Base-by-base conservation (phyloP, 2,888 invertebrate genomes). In the Tachystola acroxantha region DNA sequence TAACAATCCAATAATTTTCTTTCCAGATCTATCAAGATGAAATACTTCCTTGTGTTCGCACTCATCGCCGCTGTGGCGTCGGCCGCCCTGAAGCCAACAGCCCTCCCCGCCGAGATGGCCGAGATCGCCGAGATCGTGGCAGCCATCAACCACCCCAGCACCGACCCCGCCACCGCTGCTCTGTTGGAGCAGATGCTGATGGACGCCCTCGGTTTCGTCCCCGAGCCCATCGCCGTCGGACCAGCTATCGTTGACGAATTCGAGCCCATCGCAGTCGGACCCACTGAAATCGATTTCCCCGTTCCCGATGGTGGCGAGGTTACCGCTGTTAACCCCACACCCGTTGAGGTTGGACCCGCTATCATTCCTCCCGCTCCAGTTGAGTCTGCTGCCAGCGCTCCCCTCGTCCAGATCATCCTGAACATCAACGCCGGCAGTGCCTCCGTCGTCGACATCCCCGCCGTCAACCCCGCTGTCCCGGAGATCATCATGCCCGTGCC, bases 91-190 rank as follows among this genome's bases (percentile, higher is more conserved):
- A 57, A 46, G 38, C 64, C 61, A 20, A 35, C 48, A 3, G 34
- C 32, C 25, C 36, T 52, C 34, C 32, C 33, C 29, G 39, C 26
- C 13, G 58, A 59, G 45, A 6, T 48, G 20, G 45, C 52, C 10
- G 54, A 64, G 52, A 31, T 72, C 43, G 47, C 60, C 44, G 55
- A 61, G 44, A 67, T 73, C 53, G 48, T 73, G 36, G 65, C 56
- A 34, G 71, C 74, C 48, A 74, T 74, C 65, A 44, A 67, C 38
- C 68, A 62, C 65, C 70, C 69, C 45, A 60, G 59, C 66, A 67
- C 69, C 41, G 49, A 70, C 57, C 67, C 67, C 43, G 69, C 67
- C 48, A 70, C 70, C 55, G 70, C 65, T 36, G 61, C 45, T 29
- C 38, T 48, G 10, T 42, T 43, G 12, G 32, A 37, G 27, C 34